Conservation (phyloP, 2,113 vertebrate genomes). For the Macquaria australasica region DNA sequence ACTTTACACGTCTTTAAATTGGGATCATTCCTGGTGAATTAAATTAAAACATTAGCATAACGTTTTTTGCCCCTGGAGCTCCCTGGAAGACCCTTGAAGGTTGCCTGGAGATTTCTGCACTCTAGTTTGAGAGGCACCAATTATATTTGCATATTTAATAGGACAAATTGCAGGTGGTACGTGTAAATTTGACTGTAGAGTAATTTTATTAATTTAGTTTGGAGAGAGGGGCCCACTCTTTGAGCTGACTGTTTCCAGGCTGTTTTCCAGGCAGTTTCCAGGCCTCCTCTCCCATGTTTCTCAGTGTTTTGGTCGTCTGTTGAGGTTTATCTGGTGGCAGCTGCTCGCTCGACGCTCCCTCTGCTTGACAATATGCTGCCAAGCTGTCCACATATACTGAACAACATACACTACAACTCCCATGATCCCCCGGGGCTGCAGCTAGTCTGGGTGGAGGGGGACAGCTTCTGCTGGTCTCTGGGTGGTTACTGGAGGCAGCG, state of each 20-base stretch:
- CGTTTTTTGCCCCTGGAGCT: conserved; percentile 21
- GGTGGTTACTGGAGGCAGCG: background rate
- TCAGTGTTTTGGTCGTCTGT: conserved; percentile 32
- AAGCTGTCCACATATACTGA: conserved; percentile 61
- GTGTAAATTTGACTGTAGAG: conserved; percentile 1
- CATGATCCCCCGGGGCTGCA: conserved; percentile 47
- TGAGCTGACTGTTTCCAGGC: background rate
- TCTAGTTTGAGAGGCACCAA: conserved; percentile 14
- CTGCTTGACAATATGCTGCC: conserved; percentile 76
- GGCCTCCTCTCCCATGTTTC: conserved; percentile 36
- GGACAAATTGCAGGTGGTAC: conserved; percentile 8
- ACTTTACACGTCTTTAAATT: background rate
- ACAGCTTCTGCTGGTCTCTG: background rate
- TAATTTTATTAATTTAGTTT: background rate
- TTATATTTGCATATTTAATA: conserved; percentile 55
- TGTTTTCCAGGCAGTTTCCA: conserved; percentile 39
- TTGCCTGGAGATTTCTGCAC: conserved; percentile 40
- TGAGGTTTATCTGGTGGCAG: conserved; percentile 71
- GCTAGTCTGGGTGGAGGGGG: conserved; percentile 5
- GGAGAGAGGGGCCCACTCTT: background rate
- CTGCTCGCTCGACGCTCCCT: conserved; percentile 69
- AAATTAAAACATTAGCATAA: background rate
- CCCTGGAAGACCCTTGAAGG: conserved; percentile 49
- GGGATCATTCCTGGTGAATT: conserved; percentile 8
- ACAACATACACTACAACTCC: conserved; percentile 50